These are phyloP conservation scores for Ophonus ardosiacus DNA, from an alignment of 2,888 invertebrate species.

Conservation along the genomic window DNA sequence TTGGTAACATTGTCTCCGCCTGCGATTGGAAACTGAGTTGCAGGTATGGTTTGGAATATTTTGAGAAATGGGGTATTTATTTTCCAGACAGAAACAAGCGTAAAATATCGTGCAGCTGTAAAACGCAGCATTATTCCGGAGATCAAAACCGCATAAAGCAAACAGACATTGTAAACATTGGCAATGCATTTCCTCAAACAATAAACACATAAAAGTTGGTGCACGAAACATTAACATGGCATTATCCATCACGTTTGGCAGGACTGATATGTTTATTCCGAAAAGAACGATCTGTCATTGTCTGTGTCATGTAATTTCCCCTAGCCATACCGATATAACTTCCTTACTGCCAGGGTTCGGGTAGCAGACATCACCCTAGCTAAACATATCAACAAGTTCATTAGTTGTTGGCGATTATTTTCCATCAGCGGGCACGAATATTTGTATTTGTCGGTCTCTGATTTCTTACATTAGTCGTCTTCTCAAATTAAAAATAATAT, in stretches of 20 bases:
- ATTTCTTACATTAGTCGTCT: too few relatives aligned
- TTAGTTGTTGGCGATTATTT: not conserved
- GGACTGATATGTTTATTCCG: slow-evolving; percentile 62
- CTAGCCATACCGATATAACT: slow-evolving; percentile 16
- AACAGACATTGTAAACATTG: slow-evolving; percentile 17
- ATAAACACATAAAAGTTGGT: slow-evolving; percentile 53
- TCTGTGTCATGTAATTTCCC: slow-evolving; percentile 61
- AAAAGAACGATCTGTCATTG: slow-evolving; percentile 60
- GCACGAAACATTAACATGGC: slow-evolving; percentile 55
- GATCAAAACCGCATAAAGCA: slow-evolving; percentile 20
- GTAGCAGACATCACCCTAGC: not conserved
- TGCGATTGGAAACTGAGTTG: too few relatives aligned
- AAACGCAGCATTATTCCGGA: not conserved
- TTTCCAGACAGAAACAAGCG: not conserved
- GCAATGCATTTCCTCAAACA: slow-evolving; percentile 39
- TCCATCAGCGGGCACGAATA: too few relatives aligned
- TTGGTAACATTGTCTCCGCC: too few relatives aligned
- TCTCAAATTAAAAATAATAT: too few relatives aligned
- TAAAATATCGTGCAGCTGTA: not conserved
- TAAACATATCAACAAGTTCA: slow-evolving; percentile 57
- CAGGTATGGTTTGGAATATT: not conserved
- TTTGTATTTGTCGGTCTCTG: too few relatives aligned
- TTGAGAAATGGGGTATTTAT: not conserved
- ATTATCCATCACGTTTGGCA: slow-evolving; percentile 59
- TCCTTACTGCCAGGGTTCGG: slow-evolving; percentile 22